These are phyloP conservation scores for Leucophenga maculata DNA, from an alignment of 2,888 invertebrate species.

Conservation along the genomic window DNA sequence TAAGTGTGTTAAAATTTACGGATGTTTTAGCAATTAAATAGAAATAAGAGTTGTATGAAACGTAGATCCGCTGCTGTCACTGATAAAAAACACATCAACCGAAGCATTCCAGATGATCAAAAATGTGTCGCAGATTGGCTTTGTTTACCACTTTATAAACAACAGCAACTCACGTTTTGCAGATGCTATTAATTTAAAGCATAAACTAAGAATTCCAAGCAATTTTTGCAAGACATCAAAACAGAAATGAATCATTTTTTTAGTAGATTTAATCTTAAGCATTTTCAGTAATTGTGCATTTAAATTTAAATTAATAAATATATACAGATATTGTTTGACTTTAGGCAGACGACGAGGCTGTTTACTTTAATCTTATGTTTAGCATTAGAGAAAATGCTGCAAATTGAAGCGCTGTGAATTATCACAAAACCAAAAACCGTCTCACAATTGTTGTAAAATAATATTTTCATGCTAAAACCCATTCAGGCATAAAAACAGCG, in stretches of 20 bases:
- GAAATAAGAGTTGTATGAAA: not conserved
- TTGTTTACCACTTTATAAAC: conserved; percentile 39
- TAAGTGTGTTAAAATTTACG: conserved; percentile 16
- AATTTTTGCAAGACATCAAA: no score
- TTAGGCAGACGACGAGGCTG: no score
- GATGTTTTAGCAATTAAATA: not conserved
- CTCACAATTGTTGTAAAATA: conserved; percentile 9
- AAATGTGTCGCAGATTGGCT: conserved; percentile 24
- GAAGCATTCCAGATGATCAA: not conserved
- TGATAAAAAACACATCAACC: conserved; percentile 21
- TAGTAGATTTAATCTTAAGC: no score
- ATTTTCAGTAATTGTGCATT: no score
- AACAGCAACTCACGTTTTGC: conserved; percentile 51
- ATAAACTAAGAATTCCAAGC: no score
- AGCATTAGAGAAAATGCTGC: no score
- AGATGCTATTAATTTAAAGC: conserved; percentile 33
- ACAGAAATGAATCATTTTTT: no score
- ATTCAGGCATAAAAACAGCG: conserved; percentile 41
- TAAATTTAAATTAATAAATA: no score
- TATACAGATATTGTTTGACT: no score
- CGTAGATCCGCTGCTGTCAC: conserved; percentile 26
- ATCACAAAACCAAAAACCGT: no score
- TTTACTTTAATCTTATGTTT: no score
- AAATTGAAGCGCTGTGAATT: not conserved
- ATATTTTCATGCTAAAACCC: conserved; percentile 44